Evolutionary conservation across 2,888 invertebrate species (phyloP), one percentile per base, ranked within the genome.

Genomic region (Crossocerus cetratus): DNA sequence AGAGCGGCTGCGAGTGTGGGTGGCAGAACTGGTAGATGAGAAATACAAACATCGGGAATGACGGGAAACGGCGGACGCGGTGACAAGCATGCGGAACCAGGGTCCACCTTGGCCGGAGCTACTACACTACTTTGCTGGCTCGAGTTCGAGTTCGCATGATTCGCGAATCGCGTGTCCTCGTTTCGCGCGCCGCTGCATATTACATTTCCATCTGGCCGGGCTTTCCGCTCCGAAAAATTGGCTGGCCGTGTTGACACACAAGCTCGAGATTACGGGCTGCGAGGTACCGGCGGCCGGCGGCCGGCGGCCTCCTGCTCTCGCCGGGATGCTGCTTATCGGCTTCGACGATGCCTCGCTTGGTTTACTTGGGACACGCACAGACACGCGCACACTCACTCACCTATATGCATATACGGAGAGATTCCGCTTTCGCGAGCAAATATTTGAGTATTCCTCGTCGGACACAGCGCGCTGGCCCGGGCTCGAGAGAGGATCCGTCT

Each of bases 1-100:
- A 58, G 67, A 57, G 77, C 62, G 56, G n/a, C 4, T 22, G 32
- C 5, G 67, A 74, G 85, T 85, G 87, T 86, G 87, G 86, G 87
- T 86, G 86, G 85, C 86, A 76, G 80, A 85, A 84, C 85, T 87
- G 85, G 88, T 86, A 85, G 86, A 88, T 86, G 88, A 87, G 87
- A 89, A 88, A 86, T 84, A 84, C 87, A 89, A 88, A 87, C 87
- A 86, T 78, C 74, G 77, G 80, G 83, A 81, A 81, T 74, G 78
- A 69, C 55, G 73, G 74, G 73, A 78, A 80, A 75, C 72, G 70
- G 65, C 72, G 43, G 13, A 43, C 43, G 59, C 63, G 58, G 44
- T 69, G 56, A 56, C 20, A 65, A 56, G 67, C 70, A 45, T 62
- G 68, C 69, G 65, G 63, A 70, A 70, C 66, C 67, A 68, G 68